These are phyloP conservation scores for Phortica variegata DNA, from an alignment of 1,140 invertebrate species.

Conservation along the genomic window DNA sequence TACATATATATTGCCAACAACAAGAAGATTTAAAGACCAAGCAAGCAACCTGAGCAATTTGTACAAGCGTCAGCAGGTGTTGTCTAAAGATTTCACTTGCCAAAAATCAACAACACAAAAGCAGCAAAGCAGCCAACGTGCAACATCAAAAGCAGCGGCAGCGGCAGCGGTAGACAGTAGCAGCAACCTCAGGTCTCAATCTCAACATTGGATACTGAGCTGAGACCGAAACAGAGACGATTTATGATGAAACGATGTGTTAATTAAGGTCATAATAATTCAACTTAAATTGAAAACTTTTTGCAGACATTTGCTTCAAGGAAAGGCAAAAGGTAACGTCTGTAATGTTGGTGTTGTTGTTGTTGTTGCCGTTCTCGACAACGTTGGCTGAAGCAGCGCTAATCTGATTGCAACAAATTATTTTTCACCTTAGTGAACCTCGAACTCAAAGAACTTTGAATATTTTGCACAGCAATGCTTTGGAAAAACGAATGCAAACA, in stretches of 20 bases:
- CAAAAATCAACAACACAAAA: constrained; percentile 49
- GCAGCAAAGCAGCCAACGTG: no score
- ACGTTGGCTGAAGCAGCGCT: constrained; percentile 11
- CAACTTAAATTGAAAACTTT: constrained; percentile 53
- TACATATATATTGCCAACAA: constrained; percentile 7
- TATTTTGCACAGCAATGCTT: no score
- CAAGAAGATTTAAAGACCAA: not conserved
- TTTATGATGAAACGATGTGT: constrained; percentile 54
- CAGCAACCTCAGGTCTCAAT: not conserved
- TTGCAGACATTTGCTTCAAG: not conserved
- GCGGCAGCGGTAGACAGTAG: not conserved
- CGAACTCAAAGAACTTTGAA: not conserved
- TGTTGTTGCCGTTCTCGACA: not conserved
- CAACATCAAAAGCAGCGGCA: constrained; percentile 40
- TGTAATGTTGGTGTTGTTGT: not conserved
- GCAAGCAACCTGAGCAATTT: no score
- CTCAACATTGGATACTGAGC: no score
- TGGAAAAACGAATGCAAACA: no score
- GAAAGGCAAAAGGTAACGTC: not conserved
- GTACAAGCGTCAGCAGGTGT: no score
- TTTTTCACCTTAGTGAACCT: constrained; percentile 40
- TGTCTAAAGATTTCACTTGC: constrained; percentile 27
- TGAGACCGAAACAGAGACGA: no score
- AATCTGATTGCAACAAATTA: constrained; percentile 54
- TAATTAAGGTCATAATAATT: constrained; percentile 55